These are phyloP conservation scores for Fragum fragum DNA, from an alignment of 2,888 invertebrate species.

Conservation along the genomic window DNA sequence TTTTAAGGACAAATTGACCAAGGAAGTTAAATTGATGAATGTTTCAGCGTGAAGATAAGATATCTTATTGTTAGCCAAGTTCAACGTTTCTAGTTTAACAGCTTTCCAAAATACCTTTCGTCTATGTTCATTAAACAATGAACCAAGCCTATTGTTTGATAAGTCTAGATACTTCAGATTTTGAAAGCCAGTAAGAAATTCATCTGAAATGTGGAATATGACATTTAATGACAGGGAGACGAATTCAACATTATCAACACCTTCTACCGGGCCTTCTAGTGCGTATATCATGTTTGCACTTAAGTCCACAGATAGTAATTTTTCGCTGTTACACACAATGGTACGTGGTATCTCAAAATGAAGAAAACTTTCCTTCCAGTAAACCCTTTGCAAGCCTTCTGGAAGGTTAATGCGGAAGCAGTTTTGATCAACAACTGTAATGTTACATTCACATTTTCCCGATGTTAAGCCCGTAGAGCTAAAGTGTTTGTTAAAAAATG, in stretches of 20 bases:
- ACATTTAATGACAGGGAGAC: conserved; percentile 59
- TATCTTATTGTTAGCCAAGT: conserved; percentile 32
- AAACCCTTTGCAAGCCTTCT: neutral
- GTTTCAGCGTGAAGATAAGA: neutral
- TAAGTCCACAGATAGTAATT: conserved; percentile 41
- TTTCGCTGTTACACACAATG: conserved; percentile 33
- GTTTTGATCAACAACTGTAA: neutral
- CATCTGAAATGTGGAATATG: conserved; percentile 22
- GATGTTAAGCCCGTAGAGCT: neutral
- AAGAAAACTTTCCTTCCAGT: conserved; percentile 52
- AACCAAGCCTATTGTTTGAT: conserved; percentile 40
- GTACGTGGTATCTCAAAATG: conserved; percentile 7
- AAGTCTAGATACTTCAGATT: conserved; percentile 44
- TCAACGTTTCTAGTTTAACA: neutral
- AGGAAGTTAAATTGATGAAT: neutral
- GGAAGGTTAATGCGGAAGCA: neutral
- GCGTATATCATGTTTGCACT: conserved; percentile 53
- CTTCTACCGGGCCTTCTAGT: conserved; percentile 50
- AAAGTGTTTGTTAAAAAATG: conserved; percentile 31
- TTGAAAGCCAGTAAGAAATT: conserved; percentile 44
- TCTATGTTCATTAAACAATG: neutral
- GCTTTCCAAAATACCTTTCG: neutral
- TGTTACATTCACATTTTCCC: neutral
- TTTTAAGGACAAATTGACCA: conserved; percentile 17
- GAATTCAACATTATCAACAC: conserved; percentile 39